A percentile compares a stretch with the other conserved stretches of the same genome.
Evolutionary conservation across 1,140 invertebrate species (phyloP).

Genomic region (Trinorchestia longiramus): DNA sequence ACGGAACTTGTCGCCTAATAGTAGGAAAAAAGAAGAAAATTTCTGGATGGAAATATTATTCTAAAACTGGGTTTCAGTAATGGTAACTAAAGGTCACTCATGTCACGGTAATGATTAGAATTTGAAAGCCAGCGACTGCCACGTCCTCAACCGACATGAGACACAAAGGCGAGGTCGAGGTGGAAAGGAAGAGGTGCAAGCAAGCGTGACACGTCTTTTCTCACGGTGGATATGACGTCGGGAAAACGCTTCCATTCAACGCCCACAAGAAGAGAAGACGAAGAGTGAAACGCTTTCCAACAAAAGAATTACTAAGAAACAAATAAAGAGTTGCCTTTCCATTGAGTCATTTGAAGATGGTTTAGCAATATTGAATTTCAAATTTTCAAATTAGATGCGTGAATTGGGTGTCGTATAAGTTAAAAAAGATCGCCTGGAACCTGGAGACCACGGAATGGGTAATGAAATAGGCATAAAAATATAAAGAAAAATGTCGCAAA

Average conservation of each 20-base stretch:
- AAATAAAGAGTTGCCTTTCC: neutral
- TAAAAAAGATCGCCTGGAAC: neutral
- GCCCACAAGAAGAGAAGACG: conserved; percentile 13
- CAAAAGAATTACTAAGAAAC: neutral
- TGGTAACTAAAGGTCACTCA: neutral
- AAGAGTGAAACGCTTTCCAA: neutral
- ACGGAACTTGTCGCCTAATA: neutral
- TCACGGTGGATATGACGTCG: conserved; percentile 23
- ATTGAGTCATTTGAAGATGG: neutral
- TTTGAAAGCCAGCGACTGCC: neutral
- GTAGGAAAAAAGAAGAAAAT: neutral
- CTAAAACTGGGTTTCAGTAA: neutral
- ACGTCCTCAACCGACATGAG: neutral
- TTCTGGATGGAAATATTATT: neutral
- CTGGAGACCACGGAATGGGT: neutral
- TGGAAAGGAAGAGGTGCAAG: conserved; percentile 1
- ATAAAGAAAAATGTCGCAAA: neutral
- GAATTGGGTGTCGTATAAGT: neutral
- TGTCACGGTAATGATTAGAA: neutral
- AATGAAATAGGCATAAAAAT: neutral
- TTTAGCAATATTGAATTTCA: neutral
- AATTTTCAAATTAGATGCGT: neutral
- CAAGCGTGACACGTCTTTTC: conserved; percentile 24
- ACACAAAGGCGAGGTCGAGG: neutral
- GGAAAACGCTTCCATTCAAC: conserved; percentile 4